Evolutionary conservation across 1,140 invertebrate species (phyloP), one percentile per base, ranked within the genome.

Genomic region (Zaprionus gabonicus): DNA sequence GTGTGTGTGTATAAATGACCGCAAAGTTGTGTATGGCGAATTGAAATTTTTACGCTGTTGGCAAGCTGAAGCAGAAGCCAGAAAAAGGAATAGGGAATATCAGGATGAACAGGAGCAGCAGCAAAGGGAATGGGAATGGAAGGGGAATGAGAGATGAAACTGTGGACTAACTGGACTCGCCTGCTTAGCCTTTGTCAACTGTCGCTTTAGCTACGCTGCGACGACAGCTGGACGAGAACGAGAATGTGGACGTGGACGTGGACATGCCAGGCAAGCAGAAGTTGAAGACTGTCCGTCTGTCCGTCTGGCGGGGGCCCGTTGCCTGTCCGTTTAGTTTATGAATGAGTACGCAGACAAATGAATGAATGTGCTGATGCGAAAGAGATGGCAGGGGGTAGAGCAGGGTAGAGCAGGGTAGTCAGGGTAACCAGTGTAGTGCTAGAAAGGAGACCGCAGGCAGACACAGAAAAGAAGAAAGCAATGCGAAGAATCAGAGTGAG

Each of bases 151-250:
- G 80, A 87, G 69, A 86, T 85, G 77, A 78, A 74, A 80, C 74
- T 80, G 76, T 62, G 79, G 68, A 82, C 85, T 82, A 83, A 77
- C 82, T 78, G 84, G 78, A 78, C 74, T 64, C 71, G 80, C 73
- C 78, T 87, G 83, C 83, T 87, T 87, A 87, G 83, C 83, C 82
- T 86, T 86, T 86, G 82, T 87, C 83, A 87, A 87, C 84, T 87
- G 83, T 87, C 83, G 83, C 84, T 81, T 86, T 86, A 86, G 79
- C 57, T 78, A 79, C 75, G 72, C 55, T 65, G 49, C 63, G 67
- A 58, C 75, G 67, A 76, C 79, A 86, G 82, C 76, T 86, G 82
- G 81, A 82, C 64, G 76, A 55, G 55, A 73, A 58, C 46, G 25
- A 46, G 13, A 17, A 58, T 20, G 25, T 7, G 25, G 25, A 49